phyloP scores from a whole-genome alignment of 1,140 invertebrate genomes.

The Contarinia nasturtii region DNA sequence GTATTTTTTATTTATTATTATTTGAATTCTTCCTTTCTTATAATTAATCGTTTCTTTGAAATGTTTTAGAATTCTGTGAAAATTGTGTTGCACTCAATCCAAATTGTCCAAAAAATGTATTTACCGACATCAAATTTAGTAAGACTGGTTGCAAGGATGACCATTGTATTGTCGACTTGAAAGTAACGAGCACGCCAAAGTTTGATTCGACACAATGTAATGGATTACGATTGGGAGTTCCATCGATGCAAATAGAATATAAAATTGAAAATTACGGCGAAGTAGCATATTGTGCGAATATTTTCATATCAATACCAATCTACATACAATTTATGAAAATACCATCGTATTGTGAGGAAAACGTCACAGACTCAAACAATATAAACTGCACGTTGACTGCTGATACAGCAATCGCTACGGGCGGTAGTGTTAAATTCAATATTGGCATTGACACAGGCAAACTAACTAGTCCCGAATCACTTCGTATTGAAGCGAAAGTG shows the following conservation, averaged over 20 bases:
- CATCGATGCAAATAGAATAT: conserved; percentile 17
- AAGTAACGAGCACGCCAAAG: conserved; percentile 12
- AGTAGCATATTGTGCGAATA: conserved; percentile 19
- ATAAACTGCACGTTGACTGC: conserved; percentile 18
- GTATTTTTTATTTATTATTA: no score
- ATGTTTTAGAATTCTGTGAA: conserved; percentile 19
- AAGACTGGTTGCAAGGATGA: conserved; percentile 20
- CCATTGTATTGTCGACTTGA: conserved; percentile 23
- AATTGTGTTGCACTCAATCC: conserved; percentile 20
- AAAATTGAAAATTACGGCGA: conserved; percentile 23
- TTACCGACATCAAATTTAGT: conserved; percentile 18
- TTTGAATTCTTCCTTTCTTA: no score
- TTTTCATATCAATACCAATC: conserved; percentile 19
- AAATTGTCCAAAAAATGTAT: conserved; percentile 15
- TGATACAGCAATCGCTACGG: conserved; percentile 12
- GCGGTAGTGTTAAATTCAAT: conserved; percentile 12
- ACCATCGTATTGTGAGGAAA: conserved; percentile 19
- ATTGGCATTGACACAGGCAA: conserved; percentile 22
- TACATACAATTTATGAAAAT: conserved; percentile 20
- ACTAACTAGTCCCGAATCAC: conserved; percentile 9
- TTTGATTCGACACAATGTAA: no score
- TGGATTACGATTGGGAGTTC: conserved; percentile 23
- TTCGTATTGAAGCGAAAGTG: conserved; percentile 17
- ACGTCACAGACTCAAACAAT: neutral
- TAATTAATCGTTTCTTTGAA: no score